Conservation (phyloP, 53 echinoderm and acorn worm genomes). For the Temnopleurus reevesii region DNA sequence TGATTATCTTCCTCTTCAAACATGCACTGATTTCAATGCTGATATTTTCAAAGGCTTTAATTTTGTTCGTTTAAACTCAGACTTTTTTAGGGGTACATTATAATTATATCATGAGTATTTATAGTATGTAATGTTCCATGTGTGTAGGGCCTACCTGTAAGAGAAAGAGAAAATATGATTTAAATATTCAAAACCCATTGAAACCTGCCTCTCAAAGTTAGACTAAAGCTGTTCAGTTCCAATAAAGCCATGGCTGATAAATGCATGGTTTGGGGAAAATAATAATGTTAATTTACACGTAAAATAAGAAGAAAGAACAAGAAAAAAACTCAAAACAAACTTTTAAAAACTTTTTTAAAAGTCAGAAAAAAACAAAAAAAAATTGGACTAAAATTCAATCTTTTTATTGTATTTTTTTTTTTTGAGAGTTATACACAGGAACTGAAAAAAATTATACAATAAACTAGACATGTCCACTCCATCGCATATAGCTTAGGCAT, state of each 20-base stretch:
- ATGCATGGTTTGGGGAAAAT: slow-evolving; percentile 6
- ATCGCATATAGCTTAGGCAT: too few relatives aligned
- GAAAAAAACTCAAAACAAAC: background rate
- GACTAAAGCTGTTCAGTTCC: background rate
- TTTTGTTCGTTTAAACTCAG: background rate
- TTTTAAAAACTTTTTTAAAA: too few relatives aligned
- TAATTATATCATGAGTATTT: slow-evolving; percentile 9
- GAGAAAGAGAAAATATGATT: slow-evolving; percentile 18
- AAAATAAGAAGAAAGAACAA: background rate
- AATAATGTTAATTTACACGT: background rate
- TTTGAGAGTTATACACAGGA: background rate
- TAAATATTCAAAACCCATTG: slow-evolving; percentile 21
- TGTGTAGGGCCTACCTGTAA: slow-evolving; percentile 19
- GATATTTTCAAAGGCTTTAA: slow-evolving; percentile 10
- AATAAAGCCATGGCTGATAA: slow-evolving; percentile 18
- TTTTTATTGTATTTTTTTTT: background rate
- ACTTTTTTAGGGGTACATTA: slow-evolving; percentile 6
- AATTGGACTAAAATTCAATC: slow-evolving; percentile 6
- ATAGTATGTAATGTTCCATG: background rate
- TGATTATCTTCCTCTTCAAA: slow-evolving; percentile 30
- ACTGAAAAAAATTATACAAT: background rate
- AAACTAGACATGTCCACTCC: too few relatives aligned
- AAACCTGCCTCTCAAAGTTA: background rate
- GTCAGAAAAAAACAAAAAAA: background rate
- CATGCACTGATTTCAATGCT: slow-evolving; percentile 37